Base-by-base conservation (phyloP, 2,888 invertebrate species). In the Hydrotaea diabolus region DNA sequence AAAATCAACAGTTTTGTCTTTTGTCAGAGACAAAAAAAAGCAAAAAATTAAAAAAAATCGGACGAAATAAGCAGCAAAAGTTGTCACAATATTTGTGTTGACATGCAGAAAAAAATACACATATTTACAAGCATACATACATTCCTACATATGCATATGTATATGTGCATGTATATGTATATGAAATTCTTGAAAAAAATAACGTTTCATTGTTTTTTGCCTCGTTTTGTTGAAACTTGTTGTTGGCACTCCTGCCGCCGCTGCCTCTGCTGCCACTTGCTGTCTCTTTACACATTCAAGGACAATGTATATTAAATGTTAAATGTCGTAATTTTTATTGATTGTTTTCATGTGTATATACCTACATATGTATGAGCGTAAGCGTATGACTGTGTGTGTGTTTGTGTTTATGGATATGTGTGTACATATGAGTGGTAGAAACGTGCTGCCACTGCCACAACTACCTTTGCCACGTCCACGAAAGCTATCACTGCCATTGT, bases 291-390 rank as follows among this genome's bases (percentile, higher is more conserved):
- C 66, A 62, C 73, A 71, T 74, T 85, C 85, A 85, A 85, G 85
- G 85, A 85, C 85, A 62, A 21, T 53, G 73, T 55, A 71, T 77
- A 85, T 82, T 77, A 85, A 85, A 82, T 85, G 85, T 82, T 85
- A 85, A 85, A 85, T 85, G 85, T 85, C 85, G 85, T 85, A 74
- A 85, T 85, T 85, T 82, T 85, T 82, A 82, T 81, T 83, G 80
- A 81, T 74, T 83, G 73, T 78, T 84, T 74, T 66, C 66, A 43
- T 83, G 46, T 69, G 21, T 43, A n/a, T 21, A 4, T 69, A 4
- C 31, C 9, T 4, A 0, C 43, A 13, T 69, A 21, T 43, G 19
- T 66, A 19, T 21, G 19, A 13, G 19, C 9, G 21, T 39, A 19
- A 39, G 43, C 17, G 39, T 36, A 31, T 31, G 57, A 36, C 5